Conservation (phyloP, 2,888 invertebrate genomes). For the Diarsia dahlii region DNA sequence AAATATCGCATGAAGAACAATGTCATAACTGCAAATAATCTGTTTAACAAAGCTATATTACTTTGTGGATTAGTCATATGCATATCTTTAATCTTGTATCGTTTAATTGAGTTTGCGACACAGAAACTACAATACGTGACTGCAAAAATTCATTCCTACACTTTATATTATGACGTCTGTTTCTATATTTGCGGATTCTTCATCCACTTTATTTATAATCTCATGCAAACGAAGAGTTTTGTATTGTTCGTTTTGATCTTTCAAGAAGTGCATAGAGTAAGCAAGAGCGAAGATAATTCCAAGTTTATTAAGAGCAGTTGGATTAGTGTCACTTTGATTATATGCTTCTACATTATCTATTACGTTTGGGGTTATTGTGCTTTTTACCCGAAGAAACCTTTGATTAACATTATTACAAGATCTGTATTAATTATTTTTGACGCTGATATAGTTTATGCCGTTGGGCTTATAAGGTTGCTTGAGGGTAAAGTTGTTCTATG, state of each 20-base stretch:
- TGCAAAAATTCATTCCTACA: neutral
- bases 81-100: neutral
- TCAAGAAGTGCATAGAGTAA: constrained; percentile 9
- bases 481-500: neutral
- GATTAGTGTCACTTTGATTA: neutral
- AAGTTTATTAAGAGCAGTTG: constrained; percentile 1
- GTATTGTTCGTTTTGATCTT: neutral
- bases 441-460: neutral
- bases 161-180: neutral
- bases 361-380: neutral
- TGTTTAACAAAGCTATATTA: neutral
- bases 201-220: neutral
- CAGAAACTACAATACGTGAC: neutral
- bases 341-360: neutral
- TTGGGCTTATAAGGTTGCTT: constrained; percentile 1
- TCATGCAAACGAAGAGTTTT: neutral
- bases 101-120: neutral
- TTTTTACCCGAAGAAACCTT: neutral
- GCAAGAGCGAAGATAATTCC: neutral
- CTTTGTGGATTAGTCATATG: neutral
- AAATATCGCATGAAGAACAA: constrained; percentile 10
- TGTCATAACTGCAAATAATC: constrained; percentile 11
- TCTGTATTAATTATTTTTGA: neutral
- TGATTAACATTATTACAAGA: neutral
- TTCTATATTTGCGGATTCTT: constrained; percentile 6